Evolutionary conservation across 2,113 vertebrate species (phyloP).

Genomic region (Falcunculus frontatus): DNA sequence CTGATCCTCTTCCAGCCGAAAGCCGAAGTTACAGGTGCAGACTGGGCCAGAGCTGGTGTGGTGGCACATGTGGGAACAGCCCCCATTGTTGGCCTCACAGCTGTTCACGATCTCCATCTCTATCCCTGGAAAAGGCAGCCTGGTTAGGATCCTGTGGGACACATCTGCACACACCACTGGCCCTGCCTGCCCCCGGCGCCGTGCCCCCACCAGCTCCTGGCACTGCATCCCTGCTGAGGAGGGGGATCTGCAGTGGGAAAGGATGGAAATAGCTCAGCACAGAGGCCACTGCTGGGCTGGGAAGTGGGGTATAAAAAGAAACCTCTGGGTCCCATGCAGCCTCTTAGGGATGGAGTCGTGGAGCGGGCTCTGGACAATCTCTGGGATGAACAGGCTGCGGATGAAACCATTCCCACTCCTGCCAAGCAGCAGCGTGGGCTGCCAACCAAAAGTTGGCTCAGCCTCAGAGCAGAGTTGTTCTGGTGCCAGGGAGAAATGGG

Average conservation of each 20-base stretch:
- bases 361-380: neutral
- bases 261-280: neutral
- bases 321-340: neutral
- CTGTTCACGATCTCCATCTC: conserved; percentile 98
- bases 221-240: neutral
- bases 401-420: neutral
- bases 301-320: neutral
- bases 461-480: neutral
- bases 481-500: conserved; percentile 20
- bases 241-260: neutral
- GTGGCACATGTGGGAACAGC: conserved; percentile 87
- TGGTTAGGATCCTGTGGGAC: neutral
- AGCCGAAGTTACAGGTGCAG: conserved; percentile 86
- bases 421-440: conserved; percentile 1
- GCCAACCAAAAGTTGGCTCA: conserved; percentile 3
- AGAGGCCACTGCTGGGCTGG: neutral
- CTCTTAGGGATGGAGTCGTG: neutral
- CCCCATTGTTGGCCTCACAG: conserved; percentile 85
- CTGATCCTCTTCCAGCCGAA: conserved; percentile 78
- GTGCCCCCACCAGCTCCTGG: accelerated
- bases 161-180: accelerated
- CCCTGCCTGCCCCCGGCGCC: neutral
- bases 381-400: neutral
- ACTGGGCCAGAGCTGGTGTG: conserved; percentile 81
- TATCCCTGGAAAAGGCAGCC: conserved; percentile 75